These are phyloP conservation scores for Bombus pyrosoma DNA, from an alignment of 1,140 invertebrate genomes.

Conservation along the genomic window DNA sequence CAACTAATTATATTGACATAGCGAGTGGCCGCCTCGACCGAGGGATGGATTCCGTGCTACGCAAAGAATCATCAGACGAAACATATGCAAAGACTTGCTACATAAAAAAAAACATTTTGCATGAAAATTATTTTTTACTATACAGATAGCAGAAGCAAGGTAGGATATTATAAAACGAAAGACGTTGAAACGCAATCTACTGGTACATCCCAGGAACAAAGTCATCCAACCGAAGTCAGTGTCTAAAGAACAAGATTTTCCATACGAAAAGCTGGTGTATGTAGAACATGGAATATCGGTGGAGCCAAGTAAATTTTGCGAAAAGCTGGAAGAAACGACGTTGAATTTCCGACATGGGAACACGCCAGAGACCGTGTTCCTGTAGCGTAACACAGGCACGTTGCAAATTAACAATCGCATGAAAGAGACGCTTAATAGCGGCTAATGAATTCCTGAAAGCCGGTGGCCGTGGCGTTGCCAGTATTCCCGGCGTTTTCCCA, in stretches of 20 bases:
- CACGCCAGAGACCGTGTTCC: neutral
- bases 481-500: neutral
- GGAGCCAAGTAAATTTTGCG: neutral
- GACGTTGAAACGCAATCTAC: no score
- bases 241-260: neutral
- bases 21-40: no score
- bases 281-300: neutral
- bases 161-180: no score
- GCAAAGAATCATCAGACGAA: no score
- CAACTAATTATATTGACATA: no score
- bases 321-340: neutral
- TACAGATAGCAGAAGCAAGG: no score
- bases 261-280: neutral
- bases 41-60: no score
- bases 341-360: neutral
- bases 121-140: no score
- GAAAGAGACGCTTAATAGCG: constrained; percentile 30
- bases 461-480: neutral
- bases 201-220: no score
- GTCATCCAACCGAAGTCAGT: no score
- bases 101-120: no score
- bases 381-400: neutral
- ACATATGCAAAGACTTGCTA: no score
- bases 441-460: constrained; percentile 39
- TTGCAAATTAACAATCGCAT: constrained; percentile 32